These are phyloP conservation scores for Protomyctophum bolini DNA, from an alignment of 2,113 vertebrate genomes.

Conservation along the genomic window DNA sequence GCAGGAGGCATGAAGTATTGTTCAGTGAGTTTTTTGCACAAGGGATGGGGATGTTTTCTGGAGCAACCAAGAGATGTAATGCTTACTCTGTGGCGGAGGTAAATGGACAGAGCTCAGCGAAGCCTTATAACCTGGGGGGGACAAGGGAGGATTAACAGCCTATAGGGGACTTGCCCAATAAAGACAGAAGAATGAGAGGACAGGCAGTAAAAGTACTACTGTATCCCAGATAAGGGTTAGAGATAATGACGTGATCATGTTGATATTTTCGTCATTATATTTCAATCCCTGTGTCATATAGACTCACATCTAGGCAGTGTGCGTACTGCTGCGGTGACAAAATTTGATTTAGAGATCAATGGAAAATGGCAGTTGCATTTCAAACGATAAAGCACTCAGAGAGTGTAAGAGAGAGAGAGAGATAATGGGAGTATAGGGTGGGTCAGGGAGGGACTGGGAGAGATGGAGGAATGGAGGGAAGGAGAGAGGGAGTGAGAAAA, in stretches of 20 bases:
- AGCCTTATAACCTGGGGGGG: slow-evolving; percentile 28
- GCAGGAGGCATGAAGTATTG: slow-evolving; percentile 37
- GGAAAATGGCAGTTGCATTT: slow-evolving; percentile 37
- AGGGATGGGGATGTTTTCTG: slow-evolving; percentile 13
- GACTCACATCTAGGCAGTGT: slow-evolving; percentile 39
- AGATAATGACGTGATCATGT: slow-evolving; percentile 47
- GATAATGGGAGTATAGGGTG: not conserved
- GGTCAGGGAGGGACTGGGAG: slow-evolving; percentile 15
- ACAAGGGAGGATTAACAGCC: not conserved
- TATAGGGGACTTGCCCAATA: not conserved
- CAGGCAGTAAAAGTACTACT: not conserved
- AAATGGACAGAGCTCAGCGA: slow-evolving; percentile 31
- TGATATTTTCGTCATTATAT: slow-evolving; percentile 30
- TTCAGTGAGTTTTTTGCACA: slow-evolving; percentile 59
- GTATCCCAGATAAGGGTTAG: slow-evolving; percentile 13
- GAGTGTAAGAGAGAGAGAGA: slow-evolving; percentile 15
- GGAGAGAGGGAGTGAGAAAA: not conserved
- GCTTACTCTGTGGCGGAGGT: slow-evolving; percentile 6
- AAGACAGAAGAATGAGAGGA: not conserved
- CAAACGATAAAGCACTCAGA: slow-evolving; percentile 26
- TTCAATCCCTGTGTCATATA: slow-evolving; percentile 27
- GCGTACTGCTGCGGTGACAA: slow-evolving; percentile 21
- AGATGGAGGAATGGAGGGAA: not conserved
- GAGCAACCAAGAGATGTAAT: slow-evolving; percentile 31
- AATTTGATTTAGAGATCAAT: slow-evolving; percentile 32